These are phyloP conservation scores for Standfussiana lucernea DNA, from an alignment of 2,888 invertebrate species.

Conservation along the genomic window DNA sequence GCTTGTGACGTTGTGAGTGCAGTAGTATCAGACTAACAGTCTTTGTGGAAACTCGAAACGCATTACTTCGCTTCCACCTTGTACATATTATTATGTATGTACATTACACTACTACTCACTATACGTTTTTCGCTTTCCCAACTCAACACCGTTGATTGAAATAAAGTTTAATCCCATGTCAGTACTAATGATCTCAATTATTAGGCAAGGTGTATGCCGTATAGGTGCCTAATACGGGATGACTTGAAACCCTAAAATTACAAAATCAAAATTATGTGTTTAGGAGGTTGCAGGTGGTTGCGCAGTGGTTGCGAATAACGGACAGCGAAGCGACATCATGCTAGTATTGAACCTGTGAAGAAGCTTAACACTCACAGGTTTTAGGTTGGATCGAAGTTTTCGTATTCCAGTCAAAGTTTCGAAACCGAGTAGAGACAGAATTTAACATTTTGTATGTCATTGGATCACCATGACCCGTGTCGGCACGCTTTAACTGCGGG, in stretches of 20 bases:
- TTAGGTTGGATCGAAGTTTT: not conserved
- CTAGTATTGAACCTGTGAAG: not conserved
- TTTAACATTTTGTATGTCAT: not conserved
- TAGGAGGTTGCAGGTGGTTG: not conserved
- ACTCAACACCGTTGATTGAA: no score
- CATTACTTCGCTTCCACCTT: no score
- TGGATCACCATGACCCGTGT: not conserved
- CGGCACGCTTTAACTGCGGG: not conserved
- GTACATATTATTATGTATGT: no score
- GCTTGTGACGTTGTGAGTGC: no score
- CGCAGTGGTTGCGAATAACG: not conserved
- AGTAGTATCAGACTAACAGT: no score
- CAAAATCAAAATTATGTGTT: not conserved
- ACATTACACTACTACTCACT: no score
- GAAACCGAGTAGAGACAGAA: not conserved
- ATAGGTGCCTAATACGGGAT: not conserved
- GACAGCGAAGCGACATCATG: not conserved
- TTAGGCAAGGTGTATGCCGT: not conserved
- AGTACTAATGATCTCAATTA: not conserved
- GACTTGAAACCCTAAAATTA: not conserved
- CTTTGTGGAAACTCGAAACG: no score
- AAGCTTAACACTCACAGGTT: not conserved
- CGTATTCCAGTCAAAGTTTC: not conserved
- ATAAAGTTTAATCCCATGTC: not conserved
- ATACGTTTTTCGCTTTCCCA: no score